Evolutionary conservation across 2,113 vertebrate species (phyloP).

Genomic region (Ginglymostoma cirratum): DNA sequence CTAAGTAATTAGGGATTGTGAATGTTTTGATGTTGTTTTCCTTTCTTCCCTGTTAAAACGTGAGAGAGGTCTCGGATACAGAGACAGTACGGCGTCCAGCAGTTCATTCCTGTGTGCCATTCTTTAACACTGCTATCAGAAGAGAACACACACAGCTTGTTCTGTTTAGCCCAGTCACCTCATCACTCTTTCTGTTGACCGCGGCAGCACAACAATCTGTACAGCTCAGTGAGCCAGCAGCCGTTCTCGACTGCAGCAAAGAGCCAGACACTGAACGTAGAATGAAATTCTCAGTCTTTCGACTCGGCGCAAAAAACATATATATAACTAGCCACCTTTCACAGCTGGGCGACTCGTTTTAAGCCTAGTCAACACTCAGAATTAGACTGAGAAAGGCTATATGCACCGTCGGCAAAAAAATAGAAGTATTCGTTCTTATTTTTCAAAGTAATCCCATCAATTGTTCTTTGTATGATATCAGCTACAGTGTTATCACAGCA

Average conservation of each 20-base stretch:
- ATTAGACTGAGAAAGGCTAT: too few relatives aligned
- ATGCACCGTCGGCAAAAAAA: background rate
- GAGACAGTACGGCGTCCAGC: constrained; percentile 59
- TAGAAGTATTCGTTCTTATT: background rate
- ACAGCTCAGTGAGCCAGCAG: background rate
- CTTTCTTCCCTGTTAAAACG: constrained; percentile 40
- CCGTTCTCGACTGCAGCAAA: background rate
- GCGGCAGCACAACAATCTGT: constrained; percentile 6
- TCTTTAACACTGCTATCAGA: constrained; percentile 52
- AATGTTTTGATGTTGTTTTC: constrained; percentile 17
- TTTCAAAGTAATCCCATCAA: constrained; percentile 1
- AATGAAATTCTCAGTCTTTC: background rate
- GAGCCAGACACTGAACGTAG: background rate
- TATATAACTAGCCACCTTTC: background rate
- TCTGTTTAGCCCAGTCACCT: constrained; percentile 55
- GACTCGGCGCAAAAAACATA: background rate
- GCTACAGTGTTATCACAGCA: background rate
- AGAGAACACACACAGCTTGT: constrained; percentile 53
- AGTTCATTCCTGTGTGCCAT: constrained; percentile 45
- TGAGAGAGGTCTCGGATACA: constrained; percentile 42
- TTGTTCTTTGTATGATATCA: background rate
- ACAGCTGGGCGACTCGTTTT: background rate
- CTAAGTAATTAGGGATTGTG: background rate
- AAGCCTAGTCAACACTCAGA: background rate
- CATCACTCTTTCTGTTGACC: constrained; percentile 51